phyloP scores from a whole-genome alignment of 2,797 vertebrate species.

The Periophthalmus magnuspinnatus region DNA sequence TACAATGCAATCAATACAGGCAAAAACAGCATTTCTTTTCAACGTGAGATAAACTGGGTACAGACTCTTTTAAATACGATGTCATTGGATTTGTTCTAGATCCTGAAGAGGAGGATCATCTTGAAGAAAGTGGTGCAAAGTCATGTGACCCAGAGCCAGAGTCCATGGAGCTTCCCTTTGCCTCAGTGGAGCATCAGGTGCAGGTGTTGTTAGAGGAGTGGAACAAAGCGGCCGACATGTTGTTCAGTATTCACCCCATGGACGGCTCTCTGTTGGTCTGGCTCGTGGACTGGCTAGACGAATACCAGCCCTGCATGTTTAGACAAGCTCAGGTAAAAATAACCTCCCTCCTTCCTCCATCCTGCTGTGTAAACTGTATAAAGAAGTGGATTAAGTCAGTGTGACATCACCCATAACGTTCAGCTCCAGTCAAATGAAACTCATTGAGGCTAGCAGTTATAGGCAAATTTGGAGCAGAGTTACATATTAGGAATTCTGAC shows the following conservation, averaged over 20 bases:
- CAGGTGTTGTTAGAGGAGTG: conserved; percentile 91
- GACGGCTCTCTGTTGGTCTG: conserved; percentile 96
- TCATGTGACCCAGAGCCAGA: conserved; percentile 75
- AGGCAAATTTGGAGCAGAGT: no score
- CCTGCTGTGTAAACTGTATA: neutral
- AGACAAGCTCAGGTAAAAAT: conserved; percentile 92
- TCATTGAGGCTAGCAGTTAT: no score
- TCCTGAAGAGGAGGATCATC: conserved; percentile 73
- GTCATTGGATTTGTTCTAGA: conserved; percentile 44
- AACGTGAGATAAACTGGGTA: no score
- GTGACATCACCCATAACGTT: no score
- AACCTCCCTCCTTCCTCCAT: neutral
- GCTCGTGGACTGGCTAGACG: conserved; percentile 97
- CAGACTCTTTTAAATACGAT: neutral
- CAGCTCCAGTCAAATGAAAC: no score
- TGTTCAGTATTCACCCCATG: conserved; percentile 97
- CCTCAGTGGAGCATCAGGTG: conserved; percentile 90
- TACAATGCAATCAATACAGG: no score
- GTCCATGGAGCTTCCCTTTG: conserved; percentile 75
- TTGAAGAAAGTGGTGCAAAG: conserved; percentile 67
- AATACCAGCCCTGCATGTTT: conserved; percentile 98
- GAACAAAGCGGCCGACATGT: conserved; percentile 95
- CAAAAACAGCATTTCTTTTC: no score
- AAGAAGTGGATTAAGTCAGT: no score
- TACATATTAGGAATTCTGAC: no score